Evolutionary conservation across 2,797 vertebrate genomes (phyloP).

Genomic region (Molossus alvarezi): DNA sequence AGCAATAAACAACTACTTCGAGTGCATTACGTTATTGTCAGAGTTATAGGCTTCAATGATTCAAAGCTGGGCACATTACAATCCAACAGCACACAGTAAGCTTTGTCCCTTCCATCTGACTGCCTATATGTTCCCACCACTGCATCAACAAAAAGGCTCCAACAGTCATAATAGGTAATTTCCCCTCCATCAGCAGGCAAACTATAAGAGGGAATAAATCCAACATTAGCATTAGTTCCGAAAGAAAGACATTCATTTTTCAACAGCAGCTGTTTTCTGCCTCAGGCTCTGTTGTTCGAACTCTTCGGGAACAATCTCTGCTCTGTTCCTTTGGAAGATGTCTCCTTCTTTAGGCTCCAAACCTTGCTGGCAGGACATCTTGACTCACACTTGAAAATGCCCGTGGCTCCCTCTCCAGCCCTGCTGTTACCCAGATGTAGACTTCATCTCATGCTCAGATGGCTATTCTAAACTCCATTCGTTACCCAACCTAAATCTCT

Average conservation of each 20-base stretch:
- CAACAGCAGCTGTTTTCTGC: slow-evolving; percentile 60
- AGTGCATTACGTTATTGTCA: not conserved
- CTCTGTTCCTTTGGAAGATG: slow-evolving; percentile 60
- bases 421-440: not conserved
- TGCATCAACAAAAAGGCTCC: slow-evolving; percentile 30
- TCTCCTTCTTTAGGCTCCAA: not conserved
- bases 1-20: slow-evolving; percentile 56
- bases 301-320: slow-evolving; percentile 65
- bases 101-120: slow-evolving; percentile 48
- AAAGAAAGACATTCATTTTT: slow-evolving; percentile 74
- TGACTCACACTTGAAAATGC: slow-evolving; percentile 43
- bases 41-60: not conserved
- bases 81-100: not conserved
- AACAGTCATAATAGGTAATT: slow-evolving; percentile 48
- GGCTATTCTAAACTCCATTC: not conserved
- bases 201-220: slow-evolving; percentile 60
- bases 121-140: not conserved
- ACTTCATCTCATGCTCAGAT: not conserved
- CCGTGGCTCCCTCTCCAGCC: slow-evolving; percentile 38
- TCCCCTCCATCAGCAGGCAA: slow-evolving; percentile 68
- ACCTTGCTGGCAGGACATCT: not conserved
- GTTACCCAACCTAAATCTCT: not conserved
- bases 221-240: slow-evolving; percentile 46
- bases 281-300: slow-evolving; percentile 39
- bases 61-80: not conserved